Conservation (phyloP, 1,140 invertebrate genomes). For the Ostrea edulis region DNA sequence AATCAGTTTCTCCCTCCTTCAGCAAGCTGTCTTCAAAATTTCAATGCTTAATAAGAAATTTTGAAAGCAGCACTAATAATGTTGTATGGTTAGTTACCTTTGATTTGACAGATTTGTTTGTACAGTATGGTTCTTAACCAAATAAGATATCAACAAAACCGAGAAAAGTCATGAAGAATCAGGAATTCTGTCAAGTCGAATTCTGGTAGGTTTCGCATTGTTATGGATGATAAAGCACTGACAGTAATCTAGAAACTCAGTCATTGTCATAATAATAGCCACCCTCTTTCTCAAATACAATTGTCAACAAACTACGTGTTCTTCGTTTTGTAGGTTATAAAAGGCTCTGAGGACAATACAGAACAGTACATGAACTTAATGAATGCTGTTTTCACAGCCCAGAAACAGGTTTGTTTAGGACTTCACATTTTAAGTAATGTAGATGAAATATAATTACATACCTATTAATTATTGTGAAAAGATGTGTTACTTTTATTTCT, state of each 20-base stretch:
- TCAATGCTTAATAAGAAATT: too few relatives aligned
- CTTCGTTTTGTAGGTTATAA: conserved; percentile 81
- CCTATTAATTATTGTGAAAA: neutral
- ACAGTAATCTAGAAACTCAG: too few relatives aligned
- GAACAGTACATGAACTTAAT: conserved; percentile 99
- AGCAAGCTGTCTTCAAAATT: too few relatives aligned
- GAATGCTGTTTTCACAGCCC: conserved; percentile 98
- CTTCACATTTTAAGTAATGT: neutral
- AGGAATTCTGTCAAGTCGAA: conserved; percentile 87
- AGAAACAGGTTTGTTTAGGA: conserved; percentile 84
- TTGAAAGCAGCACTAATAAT: neutral
- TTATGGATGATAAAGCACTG: too few relatives aligned
- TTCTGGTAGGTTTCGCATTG: conserved; percentile 83
- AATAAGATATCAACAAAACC: conserved; percentile 78
- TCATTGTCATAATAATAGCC: too few relatives aligned
- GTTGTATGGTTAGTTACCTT: neutral
- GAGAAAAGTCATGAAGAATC: conserved; percentile 83
- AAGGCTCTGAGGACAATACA: conserved; percentile 90
- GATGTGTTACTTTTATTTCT: neutral
- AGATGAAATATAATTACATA: neutral
- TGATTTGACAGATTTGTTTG: neutral
- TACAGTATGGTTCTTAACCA: conserved; percentile 47
- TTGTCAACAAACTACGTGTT: neutral
- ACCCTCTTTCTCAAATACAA: neutral
- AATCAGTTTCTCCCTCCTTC: too few relatives aligned